Percentiles rank a stretch among this genome's conserved stretches.
Conservation (phyloP, 2,113 vertebrate genomes). For the Tympanuchus pallidicinctus region DNA sequence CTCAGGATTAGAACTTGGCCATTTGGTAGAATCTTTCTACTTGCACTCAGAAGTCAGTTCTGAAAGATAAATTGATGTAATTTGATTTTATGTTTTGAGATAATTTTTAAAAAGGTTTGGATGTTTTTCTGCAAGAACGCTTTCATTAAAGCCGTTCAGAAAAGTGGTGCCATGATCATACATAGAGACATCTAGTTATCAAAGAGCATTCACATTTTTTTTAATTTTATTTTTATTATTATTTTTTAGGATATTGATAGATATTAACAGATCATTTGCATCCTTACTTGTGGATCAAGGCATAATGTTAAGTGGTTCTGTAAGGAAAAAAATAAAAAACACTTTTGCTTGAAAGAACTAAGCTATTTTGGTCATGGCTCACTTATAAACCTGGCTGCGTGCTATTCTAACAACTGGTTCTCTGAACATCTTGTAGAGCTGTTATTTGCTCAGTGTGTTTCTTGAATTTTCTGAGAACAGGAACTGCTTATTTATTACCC, state of each 20-base stretch:
- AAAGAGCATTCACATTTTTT: background rate
- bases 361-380: background rate
- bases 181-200: background rate
- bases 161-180: background rate
- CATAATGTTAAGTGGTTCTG: background rate
- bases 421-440: background rate
- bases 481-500: conserved; percentile 54
- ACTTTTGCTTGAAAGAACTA: background rate
- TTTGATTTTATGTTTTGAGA: background rate
- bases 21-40: background rate
- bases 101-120: background rate
- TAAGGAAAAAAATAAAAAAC: background rate
- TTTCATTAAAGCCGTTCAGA: background rate
- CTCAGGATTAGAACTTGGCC: background rate
- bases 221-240: background rate
- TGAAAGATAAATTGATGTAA: background rate
- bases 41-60: background rate
- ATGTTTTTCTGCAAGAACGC: background rate
- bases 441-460: background rate
- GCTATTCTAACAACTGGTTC: background rate
- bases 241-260: background rate
- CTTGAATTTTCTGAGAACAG: conserved; percentile 2
- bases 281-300: background rate
- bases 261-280: background rate
- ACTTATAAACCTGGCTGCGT: background rate